These are phyloP conservation scores for Neosalanx taihuensis DNA, from an alignment of 2,797 vertebrate species.

Conservation along the genomic window DNA sequence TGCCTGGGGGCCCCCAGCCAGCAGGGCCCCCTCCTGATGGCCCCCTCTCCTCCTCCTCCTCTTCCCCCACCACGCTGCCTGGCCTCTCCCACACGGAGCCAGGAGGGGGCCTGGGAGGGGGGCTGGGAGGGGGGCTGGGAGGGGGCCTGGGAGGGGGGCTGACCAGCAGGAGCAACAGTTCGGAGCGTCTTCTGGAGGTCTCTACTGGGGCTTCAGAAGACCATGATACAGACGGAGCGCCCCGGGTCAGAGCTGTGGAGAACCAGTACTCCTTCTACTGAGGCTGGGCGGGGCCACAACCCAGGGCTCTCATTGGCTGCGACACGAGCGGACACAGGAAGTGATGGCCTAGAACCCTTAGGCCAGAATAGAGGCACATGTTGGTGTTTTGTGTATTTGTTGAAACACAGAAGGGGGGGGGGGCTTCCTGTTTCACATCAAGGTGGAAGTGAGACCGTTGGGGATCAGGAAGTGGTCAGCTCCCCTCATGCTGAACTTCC, in stretches of 20 bases:
- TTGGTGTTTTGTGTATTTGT: slow-evolving; percentile 37
- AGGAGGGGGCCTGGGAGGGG: slow-evolving; percentile 55
- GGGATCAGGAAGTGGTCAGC: no score
- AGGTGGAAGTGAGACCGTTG: neutral
- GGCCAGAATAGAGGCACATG: slow-evolving; percentile 28
- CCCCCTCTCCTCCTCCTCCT: slow-evolving; percentile 68
- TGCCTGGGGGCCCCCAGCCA: slow-evolving; percentile 64
- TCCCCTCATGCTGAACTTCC: no score
- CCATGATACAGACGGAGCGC: slow-evolving; percentile 82
- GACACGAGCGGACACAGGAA: slow-evolving; percentile 26
- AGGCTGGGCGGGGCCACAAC: slow-evolving; percentile 34
- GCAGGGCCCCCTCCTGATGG: slow-evolving; percentile 69
- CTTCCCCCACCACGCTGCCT: slow-evolving; percentile 71
- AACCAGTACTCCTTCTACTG: slow-evolving; percentile 99
- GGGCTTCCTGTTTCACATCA: slow-evolving; percentile 45
- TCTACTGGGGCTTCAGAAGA: slow-evolving; percentile 74
- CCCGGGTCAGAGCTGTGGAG: slow-evolving; percentile 87
- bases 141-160: slow-evolving; percentile 47
- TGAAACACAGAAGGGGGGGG: slow-evolving; percentile 14
- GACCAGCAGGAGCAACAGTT: slow-evolving; percentile 86
- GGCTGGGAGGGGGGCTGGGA: no score
- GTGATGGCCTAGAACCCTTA: neutral
- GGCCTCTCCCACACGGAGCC: slow-evolving; percentile 81
- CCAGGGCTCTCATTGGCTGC: slow-evolving; percentile 17
- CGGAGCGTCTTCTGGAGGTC: slow-evolving; percentile 85